Percentiles rank a stretch among this genome's conserved stretches.
Evolutionary conservation across 2,797 vertebrate species (phyloP).

Genomic region (Ciconia nigra): DNA sequence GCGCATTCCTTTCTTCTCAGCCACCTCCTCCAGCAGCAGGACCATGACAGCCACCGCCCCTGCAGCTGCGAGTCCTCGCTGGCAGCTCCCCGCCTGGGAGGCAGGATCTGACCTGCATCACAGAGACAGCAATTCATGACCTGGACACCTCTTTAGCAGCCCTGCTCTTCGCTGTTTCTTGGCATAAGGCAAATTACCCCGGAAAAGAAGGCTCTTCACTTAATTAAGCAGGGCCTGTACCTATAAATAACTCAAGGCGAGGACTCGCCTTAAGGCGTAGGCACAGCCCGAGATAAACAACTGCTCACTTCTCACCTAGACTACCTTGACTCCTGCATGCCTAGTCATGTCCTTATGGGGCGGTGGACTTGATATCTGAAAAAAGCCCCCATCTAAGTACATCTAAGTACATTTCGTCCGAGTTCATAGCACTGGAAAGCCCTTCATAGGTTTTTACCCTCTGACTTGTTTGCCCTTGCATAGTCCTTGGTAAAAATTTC

Average conservation of each 20-base stretch:
- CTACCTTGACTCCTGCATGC: fast-evolving
- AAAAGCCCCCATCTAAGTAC: neutral
- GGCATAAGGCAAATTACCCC: neutral
- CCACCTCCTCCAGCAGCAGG: neutral
- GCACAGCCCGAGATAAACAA: neutral
- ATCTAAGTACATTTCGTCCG: fast-evolving
- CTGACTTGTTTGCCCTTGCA: too few species aligned
- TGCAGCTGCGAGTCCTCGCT: neutral
- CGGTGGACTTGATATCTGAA: fast-evolving
- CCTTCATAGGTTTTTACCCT: neutral
- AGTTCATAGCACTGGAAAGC: neutral
- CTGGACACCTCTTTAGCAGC: neutral
- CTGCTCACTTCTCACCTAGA: neutral
- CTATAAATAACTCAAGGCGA: neutral
- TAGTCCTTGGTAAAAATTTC: neutral
- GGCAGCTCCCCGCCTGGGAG: neutral
- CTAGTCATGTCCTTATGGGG: fast-evolving
- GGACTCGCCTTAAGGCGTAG: neutral
- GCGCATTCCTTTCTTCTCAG: neutral
- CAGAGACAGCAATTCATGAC: neutral
- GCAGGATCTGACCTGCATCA: neutral
- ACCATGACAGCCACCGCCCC: fast-evolving
- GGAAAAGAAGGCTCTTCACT: neutral
- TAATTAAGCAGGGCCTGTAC: neutral
- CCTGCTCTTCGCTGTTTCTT: neutral